Base-by-base conservation (phyloP, 2,888 invertebrate species). In the Thymelicus acteon region DNA sequence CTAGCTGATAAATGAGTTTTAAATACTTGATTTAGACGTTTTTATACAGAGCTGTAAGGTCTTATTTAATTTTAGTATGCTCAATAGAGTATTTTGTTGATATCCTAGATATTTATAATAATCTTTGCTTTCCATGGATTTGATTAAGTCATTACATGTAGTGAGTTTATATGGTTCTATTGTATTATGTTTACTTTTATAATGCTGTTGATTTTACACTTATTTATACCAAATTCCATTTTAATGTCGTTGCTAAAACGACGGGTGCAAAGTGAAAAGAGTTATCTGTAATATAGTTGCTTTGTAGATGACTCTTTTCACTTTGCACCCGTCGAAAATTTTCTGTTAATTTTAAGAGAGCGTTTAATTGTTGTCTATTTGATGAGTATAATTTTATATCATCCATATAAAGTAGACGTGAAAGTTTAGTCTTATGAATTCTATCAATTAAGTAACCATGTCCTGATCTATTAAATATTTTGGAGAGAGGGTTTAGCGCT, bases 201-300 rank as follows among this genome's bases (percentile, higher is more conserved):
- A 7, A 73, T 70, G 44, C 65, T 67, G 44, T 61, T 69, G 31
- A 72, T 74, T 66, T 71, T 72, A 48, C 73, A 73, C 63, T 74
- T 72, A 60, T 73, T 64, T 13, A 67, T 71, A 24, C 74, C 71
- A 61, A 73, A 73, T 60, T 60, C 15, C 74, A 74, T 74, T 24
- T 72, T 69, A n/a, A 73, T 73, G 6, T 73, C 70, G 19, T 44
- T 54, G 52, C 63, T 58, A 39, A 70, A 70, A 13, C 19, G n/a
- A n/a, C n/a, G n/a, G n/a, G n/a, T n/a, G n/a, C n/a, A n/a, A n/a
- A n/a, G n/a, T n/a, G n/a, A n/a, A n/a, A n/a, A n/a, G n/a, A n/a
- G n/a, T n/a, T n/a, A n/a, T n/a, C n/a, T n/a, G n/a, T n/a, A n/a
- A n/a, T n/a, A n/a, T n/a, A n/a, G n/a, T n/a, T n/a, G n/a, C n/a